Evolutionary conservation across 2,797 vertebrate species (phyloP), one percentile per base, ranked within the genome.

Genomic region (Gobionotothen gibberifrons): DNA sequence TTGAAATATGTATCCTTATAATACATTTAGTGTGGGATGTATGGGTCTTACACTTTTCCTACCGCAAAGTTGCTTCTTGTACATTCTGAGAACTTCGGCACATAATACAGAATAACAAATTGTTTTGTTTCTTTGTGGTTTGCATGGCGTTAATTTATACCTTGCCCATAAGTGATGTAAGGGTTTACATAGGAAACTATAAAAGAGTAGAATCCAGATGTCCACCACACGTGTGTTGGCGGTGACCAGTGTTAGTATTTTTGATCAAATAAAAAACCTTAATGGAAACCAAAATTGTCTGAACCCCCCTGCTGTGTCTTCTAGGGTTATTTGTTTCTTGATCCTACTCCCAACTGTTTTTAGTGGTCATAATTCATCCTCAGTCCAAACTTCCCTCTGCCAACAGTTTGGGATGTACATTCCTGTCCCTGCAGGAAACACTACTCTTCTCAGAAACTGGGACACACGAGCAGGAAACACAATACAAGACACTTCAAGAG

Each of bases 391-490:
- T 43, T 78, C 21, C 55, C 46, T 7, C 29, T 58, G 14, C 29
- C 26, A 19, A 29, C 29, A 36, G 60, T 32, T 65, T 56, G 29
- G 19, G 17, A 64, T 59, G 15, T 58, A 72, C 59, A 69, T 70
- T 70, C 49, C 42, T 70, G 36, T 72, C 29, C 13, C 40, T 63
- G 60, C 56, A 48, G 62, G 65, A 82, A 78, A 64, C 52, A 49
- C 49, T 55, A n/a, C 1, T 49, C 44, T 58, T 76, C 53, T 63
- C 43, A 72, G 53, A 71, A 32, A 69, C 4, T 19, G 17, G 11
- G 22, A 61, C 22, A 43, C 19, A 36, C 54, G 72, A 60, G 55
- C 52, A 62, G 54, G 68, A 81, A 69, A 53, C 21, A 12, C 43
- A 36, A 55, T 16, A 65, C 40, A 46, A 60, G 51, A 48, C 19